Conservation (phyloP, 2,797 vertebrate species). For the Mastacembelus armatus region DNA sequence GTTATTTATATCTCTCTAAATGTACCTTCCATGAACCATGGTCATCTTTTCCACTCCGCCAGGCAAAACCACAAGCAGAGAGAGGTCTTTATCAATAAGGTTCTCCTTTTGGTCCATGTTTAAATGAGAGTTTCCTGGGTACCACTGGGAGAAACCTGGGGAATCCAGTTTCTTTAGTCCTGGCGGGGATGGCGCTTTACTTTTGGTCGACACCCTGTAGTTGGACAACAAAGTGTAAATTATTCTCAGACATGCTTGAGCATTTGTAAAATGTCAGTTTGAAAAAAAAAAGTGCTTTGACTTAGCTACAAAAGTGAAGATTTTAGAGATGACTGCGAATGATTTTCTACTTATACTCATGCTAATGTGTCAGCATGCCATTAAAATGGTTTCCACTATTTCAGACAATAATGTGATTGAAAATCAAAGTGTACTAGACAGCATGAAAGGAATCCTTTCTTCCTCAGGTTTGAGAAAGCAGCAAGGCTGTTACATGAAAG, state of each 20-base stretch:
- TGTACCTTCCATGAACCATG: conserved; percentile 91
- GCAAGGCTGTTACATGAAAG: conserved; percentile 61
- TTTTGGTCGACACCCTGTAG: conserved; percentile 92
- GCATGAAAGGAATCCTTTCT: conserved; percentile 73
- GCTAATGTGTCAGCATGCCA: not conserved
- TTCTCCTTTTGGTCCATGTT: conserved; percentile 94
- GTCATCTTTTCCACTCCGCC: conserved; percentile 89
- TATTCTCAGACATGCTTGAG: conserved; percentile 22
- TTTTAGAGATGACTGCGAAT: not conserved
- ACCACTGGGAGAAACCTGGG: conserved; percentile 80
- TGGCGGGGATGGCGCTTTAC: conserved; percentile 93
- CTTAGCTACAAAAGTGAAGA: conserved; percentile 2
- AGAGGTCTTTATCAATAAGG: conserved; percentile 89
- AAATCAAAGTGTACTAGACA: conserved; percentile 59
- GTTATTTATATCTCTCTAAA: conserved; percentile 7
- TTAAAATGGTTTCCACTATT: conserved; percentile 40
- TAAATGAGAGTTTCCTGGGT: conserved; percentile 74
- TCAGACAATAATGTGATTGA: conserved; percentile 54
- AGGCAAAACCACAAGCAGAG: conserved; percentile 91
- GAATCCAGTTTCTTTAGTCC: conserved; percentile 79
- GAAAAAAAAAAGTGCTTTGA: not conserved
- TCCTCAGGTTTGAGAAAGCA: conserved; percentile 52
- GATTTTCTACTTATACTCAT: not conserved
- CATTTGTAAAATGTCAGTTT: no score
- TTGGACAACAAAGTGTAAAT: conserved; percentile 29